A percentile compares a stretch with the other conserved stretches of the same genome.
Conservation (phyloP, 2,113 vertebrate species). For the Haemorhous mexicanus region DNA sequence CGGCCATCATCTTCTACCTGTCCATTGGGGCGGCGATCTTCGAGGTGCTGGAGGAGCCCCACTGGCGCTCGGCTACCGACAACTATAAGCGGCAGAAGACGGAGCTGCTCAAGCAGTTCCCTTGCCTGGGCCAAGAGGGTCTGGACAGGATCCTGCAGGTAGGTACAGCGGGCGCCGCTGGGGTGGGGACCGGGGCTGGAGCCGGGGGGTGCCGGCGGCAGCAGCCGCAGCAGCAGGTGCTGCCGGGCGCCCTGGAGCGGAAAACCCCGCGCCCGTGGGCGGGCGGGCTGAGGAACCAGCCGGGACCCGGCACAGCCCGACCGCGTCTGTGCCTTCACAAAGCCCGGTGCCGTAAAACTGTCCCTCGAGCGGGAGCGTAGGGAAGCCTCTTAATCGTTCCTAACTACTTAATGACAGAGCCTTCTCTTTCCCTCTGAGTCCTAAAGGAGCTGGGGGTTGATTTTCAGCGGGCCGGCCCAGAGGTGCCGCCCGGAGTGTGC, state of each 20-base stretch:
- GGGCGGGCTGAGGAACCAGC: background rate
- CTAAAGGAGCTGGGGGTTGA: background rate
- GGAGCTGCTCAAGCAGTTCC: constrained; percentile 82
- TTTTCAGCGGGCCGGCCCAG: background rate
- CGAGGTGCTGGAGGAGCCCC: constrained; percentile 93
- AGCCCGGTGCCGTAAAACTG: background rate
- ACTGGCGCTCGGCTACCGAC: constrained; percentile 84
- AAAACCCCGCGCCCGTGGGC: background rate
- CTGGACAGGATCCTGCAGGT: constrained; percentile 87
- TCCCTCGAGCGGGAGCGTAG: background rate
- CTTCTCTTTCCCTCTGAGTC: too few species aligned
- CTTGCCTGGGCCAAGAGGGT: constrained; percentile 84
- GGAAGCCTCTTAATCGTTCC: background rate
- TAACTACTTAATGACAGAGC: background rate
- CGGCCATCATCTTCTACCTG: constrained; percentile 97
- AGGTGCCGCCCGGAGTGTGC: background rate
- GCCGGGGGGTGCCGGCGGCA: background rate
- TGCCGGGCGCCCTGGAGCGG: background rate
- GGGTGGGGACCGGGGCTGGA: background rate
- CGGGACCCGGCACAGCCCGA: background rate
- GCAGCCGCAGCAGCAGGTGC: background rate
- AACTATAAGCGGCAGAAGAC: constrained; percentile 78
- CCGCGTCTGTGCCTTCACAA: background rate
- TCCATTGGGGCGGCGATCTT: constrained; percentile 98
- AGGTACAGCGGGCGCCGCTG: constrained; percentile 21